These are phyloP conservation scores for Oreonectes daqikongensis DNA, from an alignment of 2,797 vertebrate genomes.

Conservation along the genomic window DNA sequence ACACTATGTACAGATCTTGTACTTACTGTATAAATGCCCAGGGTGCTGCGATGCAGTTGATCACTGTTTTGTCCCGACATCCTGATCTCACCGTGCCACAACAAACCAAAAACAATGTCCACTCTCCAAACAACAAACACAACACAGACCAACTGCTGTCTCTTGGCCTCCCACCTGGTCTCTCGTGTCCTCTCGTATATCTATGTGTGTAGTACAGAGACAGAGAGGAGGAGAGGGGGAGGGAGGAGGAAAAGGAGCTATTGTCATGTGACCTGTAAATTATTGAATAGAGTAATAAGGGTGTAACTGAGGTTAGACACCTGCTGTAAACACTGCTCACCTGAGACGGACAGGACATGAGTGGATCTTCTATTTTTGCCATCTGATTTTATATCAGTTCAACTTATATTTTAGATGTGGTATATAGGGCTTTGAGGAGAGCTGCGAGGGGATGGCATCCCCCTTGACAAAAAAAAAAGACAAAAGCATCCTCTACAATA, in stretches of 20 bases:
- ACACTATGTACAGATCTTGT: too few relatives aligned
- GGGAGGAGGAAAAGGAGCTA: conserved; percentile 22
- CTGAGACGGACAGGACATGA: neutral
- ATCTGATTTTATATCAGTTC: too few relatives aligned
- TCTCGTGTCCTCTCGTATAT: neutral
- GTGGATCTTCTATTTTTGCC: neutral
- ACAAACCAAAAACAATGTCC: conserved; percentile 39
- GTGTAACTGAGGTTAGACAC: conserved; percentile 53
- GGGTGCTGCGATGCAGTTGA: conserved; percentile 75
- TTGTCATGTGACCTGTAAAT: conserved; percentile 72
- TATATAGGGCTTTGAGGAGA: too few relatives aligned
- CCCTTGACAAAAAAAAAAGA: too few relatives aligned
- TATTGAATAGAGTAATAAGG: conserved; percentile 86
- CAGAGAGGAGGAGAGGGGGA: conserved; percentile 32
- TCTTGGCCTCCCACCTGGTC: conserved; percentile 2
- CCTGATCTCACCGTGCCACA: conserved; percentile 45
- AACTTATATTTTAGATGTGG: too few relatives aligned
- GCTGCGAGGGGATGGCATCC: too few relatives aligned
- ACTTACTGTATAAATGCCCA: conserved; percentile 78
- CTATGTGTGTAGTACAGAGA: conserved; percentile 10
- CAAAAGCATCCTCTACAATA: too few relatives aligned
- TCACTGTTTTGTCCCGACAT: conserved; percentile 72
- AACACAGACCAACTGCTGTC: conserved; percentile 10
- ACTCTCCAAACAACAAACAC: conserved; percentile 10
- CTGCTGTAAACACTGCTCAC: conserved; percentile 40